Evolutionary conservation across 92 coral and sea anemone species (phyloP).

Genomic region (Epizoanthus fatuus): DNA sequence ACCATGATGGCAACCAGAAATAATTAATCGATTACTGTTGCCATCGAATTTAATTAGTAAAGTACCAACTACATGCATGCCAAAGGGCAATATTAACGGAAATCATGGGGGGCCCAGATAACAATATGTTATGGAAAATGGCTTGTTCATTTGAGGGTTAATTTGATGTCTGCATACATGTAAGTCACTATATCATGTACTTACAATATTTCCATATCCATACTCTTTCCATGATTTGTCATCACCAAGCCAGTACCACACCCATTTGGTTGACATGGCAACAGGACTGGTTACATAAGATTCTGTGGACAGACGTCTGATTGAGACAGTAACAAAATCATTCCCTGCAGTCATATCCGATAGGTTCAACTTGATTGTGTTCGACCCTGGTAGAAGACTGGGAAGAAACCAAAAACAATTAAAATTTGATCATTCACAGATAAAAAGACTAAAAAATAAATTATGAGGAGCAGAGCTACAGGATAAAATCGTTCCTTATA

Average conservation of each 20-base stretch:
- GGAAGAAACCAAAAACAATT: not conserved
- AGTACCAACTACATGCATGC: no score
- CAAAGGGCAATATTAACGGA: no score
- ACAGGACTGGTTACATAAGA: conserved; percentile 54
- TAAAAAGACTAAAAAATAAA: not conserved
- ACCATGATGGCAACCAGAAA: no score
- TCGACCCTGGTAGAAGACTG: conserved; percentile 67
- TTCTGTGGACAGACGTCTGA: conserved; percentile 75
- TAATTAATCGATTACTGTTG: no score
- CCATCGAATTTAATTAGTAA: no score
- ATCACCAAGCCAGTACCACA: conserved; percentile 81
- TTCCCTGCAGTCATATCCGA: conserved; percentile 56
- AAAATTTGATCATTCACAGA: not conserved
- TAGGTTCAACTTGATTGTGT: conserved; percentile 41
- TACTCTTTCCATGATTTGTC: conserved; percentile 67
- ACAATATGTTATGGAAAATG: no score
- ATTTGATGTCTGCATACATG: not conserved
- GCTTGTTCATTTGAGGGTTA: no score
- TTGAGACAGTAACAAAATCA: conserved; percentile 41
- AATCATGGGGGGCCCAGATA: no score
- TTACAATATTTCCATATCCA: conserved; percentile 49
- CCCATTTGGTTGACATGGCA: conserved; percentile 76
- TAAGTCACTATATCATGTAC: not conserved
- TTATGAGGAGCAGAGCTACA: no score
- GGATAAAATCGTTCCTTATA: no score